Base-by-base conservation (phyloP, 2,797 vertebrate genomes). In the Danio kyathit region DNA sequence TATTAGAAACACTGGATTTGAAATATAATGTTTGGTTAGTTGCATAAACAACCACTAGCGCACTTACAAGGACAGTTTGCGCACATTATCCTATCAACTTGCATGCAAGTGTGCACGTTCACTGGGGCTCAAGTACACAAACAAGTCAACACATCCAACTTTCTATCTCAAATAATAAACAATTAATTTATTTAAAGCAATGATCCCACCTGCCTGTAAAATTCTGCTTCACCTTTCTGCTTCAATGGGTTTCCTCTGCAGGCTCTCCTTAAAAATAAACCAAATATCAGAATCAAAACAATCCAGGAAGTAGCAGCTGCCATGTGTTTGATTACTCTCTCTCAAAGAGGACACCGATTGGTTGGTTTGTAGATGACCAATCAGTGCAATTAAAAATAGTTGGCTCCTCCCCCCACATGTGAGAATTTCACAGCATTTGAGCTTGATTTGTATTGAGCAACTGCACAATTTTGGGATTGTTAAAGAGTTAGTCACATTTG, bases 381-480 rank as follows among this genome's bases (percentile, higher is more conserved):
- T 95, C 91, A 94, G 88, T 40, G 77, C 90, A 91, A 93, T 93
- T 92, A 89, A 88, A 74, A 83, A 87, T 80, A 89, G 89, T 86
- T 89, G 85, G 86, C 84, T 84, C 86, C 63, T 64, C 72, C 83
- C 75, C 80, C 12, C 86, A 81, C 74, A 51, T 61, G 60, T 56
- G 59, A 48, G 63, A 46, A 80, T 82, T 19, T 19, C 84, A 38
- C 59, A 80, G 82, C 66, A 88, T 70, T 86, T 81, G 38, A 90
- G 90, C 82, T 12, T 79, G 57, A 40, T 11, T 19, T 74, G 59
- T 38, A 70, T 83, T 89, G 80, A 65, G 84, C 59, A 73, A 74
- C 88, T 87, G 87, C 85, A 75, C 46, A 72, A 49, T 91, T 88
- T 59, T 80, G 44, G 74, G 84, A 12, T 85, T 66, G 2, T 88